A percentile compares a stretch with the other conserved stretches of the same genome.
phyloP scores from a whole-genome alignment of 2,113 vertebrate genomes.

The Ramphastos sulfuratus region DNA sequence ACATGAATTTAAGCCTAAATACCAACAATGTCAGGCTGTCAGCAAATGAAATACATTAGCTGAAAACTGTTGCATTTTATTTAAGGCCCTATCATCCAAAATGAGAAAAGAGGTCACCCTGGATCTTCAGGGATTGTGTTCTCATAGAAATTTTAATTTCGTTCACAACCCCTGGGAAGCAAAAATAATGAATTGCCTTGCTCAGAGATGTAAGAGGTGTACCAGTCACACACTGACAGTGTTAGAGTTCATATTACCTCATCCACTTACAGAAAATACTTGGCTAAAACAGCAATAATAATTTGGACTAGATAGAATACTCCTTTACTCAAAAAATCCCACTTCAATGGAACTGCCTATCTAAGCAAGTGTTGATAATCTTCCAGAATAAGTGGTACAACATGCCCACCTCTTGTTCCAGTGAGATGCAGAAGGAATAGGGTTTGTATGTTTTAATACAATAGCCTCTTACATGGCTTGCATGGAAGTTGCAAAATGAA shows the following conservation, averaged over 20 bases:
- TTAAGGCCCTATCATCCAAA: not conserved
- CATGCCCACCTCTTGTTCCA: not conserved
- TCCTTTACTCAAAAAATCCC: not conserved
- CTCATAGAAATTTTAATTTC: slow-evolving; percentile 55
- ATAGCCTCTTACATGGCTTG: not conserved
- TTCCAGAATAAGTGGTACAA: not conserved
- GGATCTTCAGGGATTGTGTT: slow-evolving; percentile 32
- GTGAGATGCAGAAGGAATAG: not conserved
- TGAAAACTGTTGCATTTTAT: slow-evolving; percentile 36
- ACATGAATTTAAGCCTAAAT: slow-evolving; percentile 42
- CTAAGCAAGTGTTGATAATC: not conserved
- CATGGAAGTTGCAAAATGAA: not conserved
- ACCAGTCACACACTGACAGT: not conserved
- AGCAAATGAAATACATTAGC: slow-evolving; percentile 35
- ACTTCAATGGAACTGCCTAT: not conserved
- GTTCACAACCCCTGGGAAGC: slow-evolving; percentile 21
- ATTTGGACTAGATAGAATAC: not conserved
- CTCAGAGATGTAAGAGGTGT: slow-evolving; percentile 2
- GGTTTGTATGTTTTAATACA: not conserved
- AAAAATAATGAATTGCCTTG: slow-evolving; percentile 33
- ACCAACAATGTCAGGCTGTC: slow-evolving; percentile 35
- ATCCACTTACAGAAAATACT: not conserved
- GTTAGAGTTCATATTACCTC: not conserved
- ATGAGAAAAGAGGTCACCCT: slow-evolving; percentile 27
- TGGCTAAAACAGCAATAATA: not conserved